Evolutionary conservation across 1,140 invertebrate species (phyloP).

Genomic region (Cotesia chilonis): DNA sequence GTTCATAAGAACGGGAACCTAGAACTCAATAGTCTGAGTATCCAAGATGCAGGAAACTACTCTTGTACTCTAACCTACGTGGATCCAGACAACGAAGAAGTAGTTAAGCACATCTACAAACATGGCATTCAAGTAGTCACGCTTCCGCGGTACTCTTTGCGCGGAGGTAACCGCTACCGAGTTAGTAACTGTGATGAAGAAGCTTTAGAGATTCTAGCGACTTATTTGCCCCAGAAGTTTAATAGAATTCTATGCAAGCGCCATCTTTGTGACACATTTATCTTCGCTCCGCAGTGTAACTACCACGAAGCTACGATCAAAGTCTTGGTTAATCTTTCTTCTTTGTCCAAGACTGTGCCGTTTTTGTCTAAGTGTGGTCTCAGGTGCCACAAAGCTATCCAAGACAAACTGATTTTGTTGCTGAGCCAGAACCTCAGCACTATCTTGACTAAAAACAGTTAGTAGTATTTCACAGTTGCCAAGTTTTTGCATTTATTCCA

Average conservation of each 20-base stretch:
- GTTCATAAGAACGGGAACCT: conserved; percentile 52
- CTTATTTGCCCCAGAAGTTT: conserved; percentile 49
- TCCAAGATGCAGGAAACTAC: conserved; percentile 56
- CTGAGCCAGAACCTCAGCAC: conserved; percentile 50
- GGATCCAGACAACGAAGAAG: conserved; percentile 55
- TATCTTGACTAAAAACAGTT: conserved; percentile 50
- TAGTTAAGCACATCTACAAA: conserved; percentile 48
- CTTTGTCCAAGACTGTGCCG: conserved; percentile 47
- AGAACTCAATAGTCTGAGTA: conserved; percentile 51
- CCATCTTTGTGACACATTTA: conserved; percentile 47
- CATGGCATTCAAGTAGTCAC: conserved; percentile 51
- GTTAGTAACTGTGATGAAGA: conserved; percentile 48
- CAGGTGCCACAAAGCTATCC: conserved; percentile 52
- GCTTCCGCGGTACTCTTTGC: conserved; percentile 48
- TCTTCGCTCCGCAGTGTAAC: conserved; percentile 49
- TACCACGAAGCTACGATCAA: conserved; percentile 48
- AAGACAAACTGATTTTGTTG: conserved; percentile 52
- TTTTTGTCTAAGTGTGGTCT: conserved; percentile 50
- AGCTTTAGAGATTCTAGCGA: conserved; percentile 44
- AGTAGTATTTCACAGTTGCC: conserved; percentile 36
- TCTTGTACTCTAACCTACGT: conserved; percentile 54
- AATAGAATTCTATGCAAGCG: conserved; percentile 49
- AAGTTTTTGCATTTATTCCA: conserved; percentile 30
- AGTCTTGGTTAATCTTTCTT: conserved; percentile 49
- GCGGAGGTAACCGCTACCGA: conserved; percentile 49